Base-by-base conservation (phyloP, 1,140 invertebrate genomes). In the Sarcophaga peregrina region DNA sequence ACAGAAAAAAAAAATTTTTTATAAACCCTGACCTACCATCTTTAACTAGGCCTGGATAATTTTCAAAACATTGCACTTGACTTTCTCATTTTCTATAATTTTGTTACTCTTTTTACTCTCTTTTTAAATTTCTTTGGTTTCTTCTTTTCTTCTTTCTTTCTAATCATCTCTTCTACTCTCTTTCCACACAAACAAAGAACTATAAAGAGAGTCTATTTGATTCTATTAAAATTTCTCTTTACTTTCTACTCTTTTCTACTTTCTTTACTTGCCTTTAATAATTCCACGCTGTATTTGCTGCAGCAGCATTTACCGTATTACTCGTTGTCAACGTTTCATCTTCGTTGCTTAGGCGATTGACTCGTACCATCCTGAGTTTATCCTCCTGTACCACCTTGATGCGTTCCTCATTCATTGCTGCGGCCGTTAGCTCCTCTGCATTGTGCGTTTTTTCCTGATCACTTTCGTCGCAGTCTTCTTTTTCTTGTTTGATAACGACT, bases 401-500 rank as follows among this genome's bases (percentile, higher is more conserved):
- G 46, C 86, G 84, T 81, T 86, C 84, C 52, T 86, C 25, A 37
- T 37, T 37, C 4, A 37, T 37, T 4, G 25, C 25, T 37, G 25
- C 25, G 25, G 25, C 81, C 85, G 74, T 46, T 52, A 15, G 8
- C 17, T 0, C 58, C 52, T 80, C 72, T n/a, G 45, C 10, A 52
- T 0, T 48, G 45, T 52, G 20, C 15, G 50, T 13, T 7, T 45
- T 20, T n/a, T 78, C 78, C 3, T 5, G 45, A 72, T 84, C 84
- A 75, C 73, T 82, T 52, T 89, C 88, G 0, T 89, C 88, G 0
- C 89, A 87, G 52, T 90, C 87, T 13, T 89, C 85, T 50, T 90
- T 86, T 83, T 90, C 88, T 84, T 90, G 88, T 48, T 90, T 90
- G 48, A 90, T 90, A 80, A 81, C 86, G 82, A 90, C 88, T 82